phyloP scores from a whole-genome alignment of 2,797 vertebrate genomes.

The Xerus rutilus region DNA sequence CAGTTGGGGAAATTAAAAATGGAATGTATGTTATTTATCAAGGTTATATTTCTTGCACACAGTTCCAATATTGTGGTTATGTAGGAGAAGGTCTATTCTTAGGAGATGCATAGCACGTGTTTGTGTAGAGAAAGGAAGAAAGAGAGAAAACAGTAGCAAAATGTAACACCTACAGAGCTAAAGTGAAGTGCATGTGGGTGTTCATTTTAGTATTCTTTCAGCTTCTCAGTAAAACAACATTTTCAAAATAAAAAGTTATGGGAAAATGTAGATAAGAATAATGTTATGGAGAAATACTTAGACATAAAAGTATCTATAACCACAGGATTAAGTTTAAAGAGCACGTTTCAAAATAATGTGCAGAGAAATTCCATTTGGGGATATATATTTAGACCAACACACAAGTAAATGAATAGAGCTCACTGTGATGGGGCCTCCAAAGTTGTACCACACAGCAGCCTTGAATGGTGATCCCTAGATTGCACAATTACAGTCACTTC shows the following conservation, averaged over 20 bases:
- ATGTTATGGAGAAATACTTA: neutral
- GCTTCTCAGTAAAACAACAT: neutral
- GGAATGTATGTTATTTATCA: neutral
- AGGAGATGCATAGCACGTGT: neutral
- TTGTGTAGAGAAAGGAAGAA: neutral
- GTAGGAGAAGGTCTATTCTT: neutral
- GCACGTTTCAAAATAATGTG: neutral
- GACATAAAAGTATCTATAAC: neutral
- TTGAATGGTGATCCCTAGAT: neutral
- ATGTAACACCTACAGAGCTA: neutral
- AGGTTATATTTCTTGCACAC: neutral
- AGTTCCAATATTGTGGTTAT: neutral
- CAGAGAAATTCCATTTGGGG: neutral
- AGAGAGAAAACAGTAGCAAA: neutral
- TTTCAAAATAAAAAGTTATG: neutral
- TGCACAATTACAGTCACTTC: neutral
- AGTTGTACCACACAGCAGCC: neutral
- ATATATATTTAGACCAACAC: neutral
- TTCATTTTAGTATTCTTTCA: neutral
- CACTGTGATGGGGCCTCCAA: neutral
- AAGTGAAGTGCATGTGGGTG: neutral
- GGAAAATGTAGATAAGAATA: neutral
- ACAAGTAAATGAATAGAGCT: neutral
- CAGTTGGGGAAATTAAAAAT: neutral
- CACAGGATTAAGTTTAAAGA: neutral